Evolutionary conservation across 2,888 invertebrate species (phyloP), one percentile per base, ranked within the genome.

Genomic region (Amblyjoppa fuscipennis): DNA sequence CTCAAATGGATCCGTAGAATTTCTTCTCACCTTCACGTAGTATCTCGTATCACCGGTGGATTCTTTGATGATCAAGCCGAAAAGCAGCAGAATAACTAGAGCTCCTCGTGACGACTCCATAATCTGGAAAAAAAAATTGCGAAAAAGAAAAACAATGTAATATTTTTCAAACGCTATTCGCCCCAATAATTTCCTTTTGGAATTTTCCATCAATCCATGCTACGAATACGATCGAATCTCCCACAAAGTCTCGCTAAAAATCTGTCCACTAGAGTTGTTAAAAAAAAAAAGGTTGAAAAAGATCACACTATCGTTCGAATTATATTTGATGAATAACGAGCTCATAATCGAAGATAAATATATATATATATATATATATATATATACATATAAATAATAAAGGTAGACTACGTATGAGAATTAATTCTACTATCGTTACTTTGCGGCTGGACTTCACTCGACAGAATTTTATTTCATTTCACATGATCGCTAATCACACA

Each of bases 31-130:
- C 83, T 92, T 90, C 9, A 90, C 83, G 56, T 89, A 90, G 81
- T 90, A 92, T 45, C 90, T 89, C 34, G 92, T 91, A 59, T 75
- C 83, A 51, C 82, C 85, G 4, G 20, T 34, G n/a, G 85, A 68
- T n/a, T 81, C 86, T 16, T 68, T 74, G 38, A 89, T 70, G 59
- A 84, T 64, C 81, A 91, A 78, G 68, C 82, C 79, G 75, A 90
- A 76, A 76, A 92, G 87, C 68, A 92, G 88, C 86, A 92, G 79
- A 13, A 84, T 79, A 49, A 90, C 73, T 7, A 76, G 13, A 70
- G 87, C 85, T 88, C 88, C 90, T 85, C 87, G 89, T 74, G 89
- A 89, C 87, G 89, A 88, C 90, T 87, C 89, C 91, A 91, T 93
- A 92, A 91, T 93, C 93, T 93, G 91, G 45, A 90, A 88, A 73